Evolutionary conservation across 2,113 vertebrate species (phyloP), one percentile per base, ranked within the genome.

Genomic region (Aldabrachelys gigantea): DNA sequence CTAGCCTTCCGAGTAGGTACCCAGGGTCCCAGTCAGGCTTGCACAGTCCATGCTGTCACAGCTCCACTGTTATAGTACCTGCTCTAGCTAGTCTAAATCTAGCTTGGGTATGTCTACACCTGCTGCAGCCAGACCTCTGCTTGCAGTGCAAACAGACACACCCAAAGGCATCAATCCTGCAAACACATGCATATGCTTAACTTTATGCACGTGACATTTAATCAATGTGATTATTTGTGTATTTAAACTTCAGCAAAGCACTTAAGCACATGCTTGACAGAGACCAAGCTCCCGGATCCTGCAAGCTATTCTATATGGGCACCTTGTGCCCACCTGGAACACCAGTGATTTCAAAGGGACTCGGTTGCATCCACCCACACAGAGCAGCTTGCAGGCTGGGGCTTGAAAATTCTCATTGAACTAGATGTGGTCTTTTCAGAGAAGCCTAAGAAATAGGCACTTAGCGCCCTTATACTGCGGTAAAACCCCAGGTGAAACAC

Each of bases 361-460:
- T 35, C 1, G 0, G 14, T 2, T 10, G 21, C 35, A 38, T 38
- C 75, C 0, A 0, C 10, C 44, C 13, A 16, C 0, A 0, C n/a
- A 25, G 24, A n/a, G 53, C 53, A 76, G 35, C 41, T 21, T n/a
- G 50, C 38, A 72, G n/a, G 65, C 19, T 72, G n/a, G n/a, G 65
- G 19, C 65, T 72, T n/a, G 65, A 35, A 38, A 72, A 79, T 8
- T 5, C 47, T 5, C 41, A 17, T 35, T 84, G 62, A 10, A 41
- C 35, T 50, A 79, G 90, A 90, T 47, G 54, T 27, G 50, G 44
- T 57, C 84, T 89, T 89, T 82, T 86, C 0, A 0, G 3, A 0
- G 1, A 85, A 47, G 31, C 19, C n/a, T 84, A 38, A 56, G 50
- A 5, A 25, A 17, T 25, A 11, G n/a, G 41, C 21, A 76, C 72